Evolutionary conservation across 2,797 vertebrate genomes (phyloP).

Genomic region (Betta splendens): DNA sequence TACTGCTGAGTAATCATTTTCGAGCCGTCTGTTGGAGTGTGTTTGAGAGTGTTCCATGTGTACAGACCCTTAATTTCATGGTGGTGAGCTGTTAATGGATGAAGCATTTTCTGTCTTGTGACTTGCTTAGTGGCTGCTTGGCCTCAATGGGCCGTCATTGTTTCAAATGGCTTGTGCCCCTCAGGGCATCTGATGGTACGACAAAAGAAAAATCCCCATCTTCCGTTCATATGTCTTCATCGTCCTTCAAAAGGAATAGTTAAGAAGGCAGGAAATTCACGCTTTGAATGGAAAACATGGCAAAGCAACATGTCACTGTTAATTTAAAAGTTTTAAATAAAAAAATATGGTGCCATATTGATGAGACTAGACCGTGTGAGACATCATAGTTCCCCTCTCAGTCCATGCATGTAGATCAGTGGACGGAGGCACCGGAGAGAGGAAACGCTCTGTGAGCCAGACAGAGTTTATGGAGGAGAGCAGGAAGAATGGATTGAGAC

Average conservation of each 20-base stretch:
- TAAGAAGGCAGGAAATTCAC: neutral
- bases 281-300: too few relatives aligned
- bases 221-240: constrained; percentile 51
- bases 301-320: too few relatives aligned
- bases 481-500: constrained; percentile 71
- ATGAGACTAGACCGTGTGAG: neutral
- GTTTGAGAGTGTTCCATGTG: constrained; percentile 1
- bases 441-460: constrained; percentile 63
- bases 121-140: constrained; percentile 48
- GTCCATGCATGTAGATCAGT: constrained; percentile 38
- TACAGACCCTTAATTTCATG: neutral
- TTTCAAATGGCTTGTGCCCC: constrained; percentile 57
- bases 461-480: constrained; percentile 71
- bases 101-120: constrained; percentile 52
- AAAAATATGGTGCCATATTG: too few relatives aligned
- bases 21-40: constrained; percentile 10
- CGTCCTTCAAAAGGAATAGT: constrained; percentile 20
- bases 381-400: constrained; percentile 1
- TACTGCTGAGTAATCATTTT: constrained; percentile 37
- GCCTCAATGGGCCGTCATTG: constrained; percentile 73
- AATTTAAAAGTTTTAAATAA: too few relatives aligned
- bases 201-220: constrained; percentile 38
- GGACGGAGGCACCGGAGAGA: constrained; percentile 27
- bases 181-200: constrained; percentile 52
- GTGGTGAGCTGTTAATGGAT: constrained; percentile 48